phyloP scores from a whole-genome alignment of 2,797 vertebrate species.

The Brachyalestes nurse region DNA sequence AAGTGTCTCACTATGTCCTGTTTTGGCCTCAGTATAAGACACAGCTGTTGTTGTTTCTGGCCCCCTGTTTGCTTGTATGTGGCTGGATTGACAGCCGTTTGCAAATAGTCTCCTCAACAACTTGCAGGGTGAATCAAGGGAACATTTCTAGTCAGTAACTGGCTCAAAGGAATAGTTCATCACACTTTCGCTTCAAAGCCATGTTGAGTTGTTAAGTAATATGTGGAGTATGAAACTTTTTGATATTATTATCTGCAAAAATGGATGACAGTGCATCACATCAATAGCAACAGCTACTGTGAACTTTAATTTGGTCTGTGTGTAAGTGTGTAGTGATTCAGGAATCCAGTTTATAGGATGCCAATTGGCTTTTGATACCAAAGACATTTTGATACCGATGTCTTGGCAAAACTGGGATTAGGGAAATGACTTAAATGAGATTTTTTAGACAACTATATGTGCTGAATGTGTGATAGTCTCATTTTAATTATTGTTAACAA shows the following conservation, averaged over 20 bases:
- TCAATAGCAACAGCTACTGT: background rate
- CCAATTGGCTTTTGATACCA: background rate
- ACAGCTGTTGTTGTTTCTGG: slow-evolving; percentile 8
- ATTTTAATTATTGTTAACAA: background rate
- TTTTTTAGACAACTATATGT: too few species aligned
- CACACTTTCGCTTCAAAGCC: background rate
- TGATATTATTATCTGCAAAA: too few species aligned
- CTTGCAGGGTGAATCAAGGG: slow-evolving; percentile 8
- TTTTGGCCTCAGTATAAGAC: slow-evolving; percentile 8
- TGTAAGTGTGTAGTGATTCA: background rate
- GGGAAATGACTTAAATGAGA: too few species aligned
- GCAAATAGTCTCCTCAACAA: slow-evolving; percentile 26
- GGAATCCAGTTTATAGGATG: background rate
- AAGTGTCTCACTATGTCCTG: slow-evolving; percentile 10
- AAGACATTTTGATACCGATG: too few species aligned
- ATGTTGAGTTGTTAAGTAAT: background rate
- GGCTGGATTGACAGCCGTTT: slow-evolving; percentile 16
- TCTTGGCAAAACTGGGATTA: too few species aligned
- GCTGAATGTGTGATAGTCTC: background rate
- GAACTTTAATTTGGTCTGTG: background rate
- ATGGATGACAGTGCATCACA: too few species aligned
- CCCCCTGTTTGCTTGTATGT: background rate
- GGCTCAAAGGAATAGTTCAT: background rate
- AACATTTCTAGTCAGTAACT: slow-evolving; percentile 3
- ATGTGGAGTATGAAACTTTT: background rate